Evolutionary conservation across 2,797 vertebrate genomes (phyloP), one percentile per base, ranked within the genome.

Genomic region (Dermochelys coriacea): DNA sequence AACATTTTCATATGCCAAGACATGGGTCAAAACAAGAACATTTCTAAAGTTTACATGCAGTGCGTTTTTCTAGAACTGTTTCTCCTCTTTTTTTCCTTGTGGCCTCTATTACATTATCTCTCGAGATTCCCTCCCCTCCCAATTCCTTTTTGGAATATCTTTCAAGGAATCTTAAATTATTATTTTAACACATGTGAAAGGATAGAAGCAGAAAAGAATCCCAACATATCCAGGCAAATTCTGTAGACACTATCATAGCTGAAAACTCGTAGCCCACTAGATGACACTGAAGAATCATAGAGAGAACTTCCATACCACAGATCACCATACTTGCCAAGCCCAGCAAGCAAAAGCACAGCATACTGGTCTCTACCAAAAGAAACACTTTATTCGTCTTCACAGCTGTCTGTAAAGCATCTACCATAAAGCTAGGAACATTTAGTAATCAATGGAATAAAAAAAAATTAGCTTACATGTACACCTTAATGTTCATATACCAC

Each of bases 1-100:
- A 97, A 95, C 91, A 90, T 89, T 86, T 91, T 91, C 55, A 25
- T 3, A 68, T 3, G 96, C 93, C 96, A 97, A 96, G 90, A 86
- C 16, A 21, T 23, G n/a, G 95, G 89, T 93, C 83, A 93, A 91
- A 91, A 0, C 2, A 78, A 94, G 89, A 96, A 96, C 85, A 61
- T 0, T 68, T 78, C 83, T 79, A 31, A 59, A 49, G 45, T 71
- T 87, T 87, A 87, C 93, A 90, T 31, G 57, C 64, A 93, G 84
- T 68, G 81, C 19, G 9, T 94, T 95, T 82, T 94, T 94, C 95
- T 93, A 95, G 55, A 87, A 96, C 90, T 93, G 74, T 78, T 45
- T 23, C 61, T 31, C 77, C 85, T 19, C 34, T 29, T 85, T 97
- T 68, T 68, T 31, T 54, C 95, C 96, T 95, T 80, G 18, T 91